phyloP scores from a whole-genome alignment of 2,797 vertebrate species.

The Coregonus sp. region DNA sequence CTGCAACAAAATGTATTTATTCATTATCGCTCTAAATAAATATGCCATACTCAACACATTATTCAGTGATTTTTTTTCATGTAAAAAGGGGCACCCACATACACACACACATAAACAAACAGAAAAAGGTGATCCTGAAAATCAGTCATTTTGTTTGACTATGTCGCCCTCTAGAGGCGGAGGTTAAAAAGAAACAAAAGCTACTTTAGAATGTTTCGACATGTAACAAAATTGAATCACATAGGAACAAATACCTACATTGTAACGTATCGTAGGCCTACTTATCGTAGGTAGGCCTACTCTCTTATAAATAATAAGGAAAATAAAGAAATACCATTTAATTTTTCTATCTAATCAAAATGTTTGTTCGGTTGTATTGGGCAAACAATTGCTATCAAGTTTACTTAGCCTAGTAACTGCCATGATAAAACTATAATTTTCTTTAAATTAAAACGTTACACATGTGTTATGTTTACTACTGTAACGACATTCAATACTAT shows the following conservation, averaged over 20 bases:
- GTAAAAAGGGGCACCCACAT: not conserved
- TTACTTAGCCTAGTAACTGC: no score
- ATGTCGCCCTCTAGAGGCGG: not conserved
- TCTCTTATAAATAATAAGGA: not conserved
- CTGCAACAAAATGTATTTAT: not conserved
- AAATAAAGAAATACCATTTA: not conserved
- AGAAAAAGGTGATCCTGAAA: not conserved
- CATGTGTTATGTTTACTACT: no score
- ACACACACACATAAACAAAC: no score
- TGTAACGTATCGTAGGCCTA: not conserved
- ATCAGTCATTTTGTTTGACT: no score
- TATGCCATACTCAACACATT: not conserved
- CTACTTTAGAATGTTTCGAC: not conserved
- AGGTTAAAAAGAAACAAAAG: not conserved
- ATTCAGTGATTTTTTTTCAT: not conserved
- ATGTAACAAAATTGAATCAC: not conserved
- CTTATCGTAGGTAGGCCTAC: not conserved
- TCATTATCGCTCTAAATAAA: not conserved
- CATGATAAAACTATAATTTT: no score
- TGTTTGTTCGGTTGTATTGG: not conserved
- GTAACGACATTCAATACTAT: no score
- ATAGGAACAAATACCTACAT: not conserved
- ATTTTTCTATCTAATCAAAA: not conserved
- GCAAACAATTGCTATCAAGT: no score
- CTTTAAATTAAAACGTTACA: no score